Conservation (phyloP, 2,113 vertebrate genomes). For the Mirounga angustirostris region DNA sequence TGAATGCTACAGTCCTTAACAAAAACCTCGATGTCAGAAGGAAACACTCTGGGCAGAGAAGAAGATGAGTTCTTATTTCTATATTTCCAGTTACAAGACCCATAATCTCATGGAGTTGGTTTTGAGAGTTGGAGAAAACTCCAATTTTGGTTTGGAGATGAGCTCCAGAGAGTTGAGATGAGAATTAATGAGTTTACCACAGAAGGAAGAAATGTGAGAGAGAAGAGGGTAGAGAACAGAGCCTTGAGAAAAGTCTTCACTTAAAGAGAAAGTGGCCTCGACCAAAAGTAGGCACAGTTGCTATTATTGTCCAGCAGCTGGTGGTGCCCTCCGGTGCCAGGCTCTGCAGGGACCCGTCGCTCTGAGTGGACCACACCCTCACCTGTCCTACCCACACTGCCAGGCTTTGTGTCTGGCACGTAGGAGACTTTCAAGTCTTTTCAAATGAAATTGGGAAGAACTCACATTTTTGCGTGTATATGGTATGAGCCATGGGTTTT, state of each 20-base stretch:
- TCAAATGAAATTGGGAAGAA: neutral
- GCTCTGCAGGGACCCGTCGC: accelerated
- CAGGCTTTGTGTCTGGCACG: neutral
- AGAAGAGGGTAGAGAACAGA: neutral
- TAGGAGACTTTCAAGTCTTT: neutral
- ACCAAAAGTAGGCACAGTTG: neutral
- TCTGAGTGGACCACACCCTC: neutral
- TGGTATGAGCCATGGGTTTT: neutral
- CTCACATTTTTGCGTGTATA: neutral
- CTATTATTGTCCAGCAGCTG: neutral
- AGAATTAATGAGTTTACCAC: neutral
- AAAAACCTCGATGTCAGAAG: neutral
- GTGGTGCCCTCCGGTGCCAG: neutral
- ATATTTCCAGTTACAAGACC: neutral
- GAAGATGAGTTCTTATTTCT: neutral
- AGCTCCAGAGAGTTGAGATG: neutral
- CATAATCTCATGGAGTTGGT: neutral
- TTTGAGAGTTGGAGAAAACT: neutral
- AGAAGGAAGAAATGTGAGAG: neutral
- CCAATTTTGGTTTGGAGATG: neutral
- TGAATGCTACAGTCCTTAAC: neutral
- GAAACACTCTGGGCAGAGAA: neutral
- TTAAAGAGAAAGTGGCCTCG: neutral
- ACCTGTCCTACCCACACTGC: neutral
- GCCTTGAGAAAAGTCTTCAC: neutral